Base-by-base conservation (phyloP, 2,113 vertebrate species). In the Cynocephalus volans region DNA sequence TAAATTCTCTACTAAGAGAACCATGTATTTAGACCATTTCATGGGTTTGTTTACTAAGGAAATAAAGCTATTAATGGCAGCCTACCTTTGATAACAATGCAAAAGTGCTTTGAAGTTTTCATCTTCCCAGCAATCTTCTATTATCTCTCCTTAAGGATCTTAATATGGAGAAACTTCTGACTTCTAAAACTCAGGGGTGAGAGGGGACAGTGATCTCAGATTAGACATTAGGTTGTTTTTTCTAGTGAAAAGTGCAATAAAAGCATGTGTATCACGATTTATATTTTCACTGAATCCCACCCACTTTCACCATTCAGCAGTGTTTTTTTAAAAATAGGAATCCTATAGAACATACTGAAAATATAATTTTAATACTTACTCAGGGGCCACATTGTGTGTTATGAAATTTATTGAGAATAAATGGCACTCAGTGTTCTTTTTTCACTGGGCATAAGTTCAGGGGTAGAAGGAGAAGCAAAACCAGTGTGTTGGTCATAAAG, bases 251-350 rank as follows among this genome's bases (percentile, higher is more conserved):
- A 80, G 26, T 62, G 10, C 36, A 79, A 50, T 60, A 26, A 70
- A 94, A 73, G 24, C 3, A 19, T 75, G 24, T 81, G 2, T 79
- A 33, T 80, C 50, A 58, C 36, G 93, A n/a, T 48, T 92, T 15
- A 88, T 48, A 84, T 69, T 96, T 95, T 95, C 28, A 48, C 67
- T 31, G n/a, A 91, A 77, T 60, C 11, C 11, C 67, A 85, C 18
- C 9, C 62, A 88, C 7, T 84, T 90, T 13, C 28, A 85, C 48
- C 18, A 52, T 7, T 79, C 19, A 60, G 13, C 4, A 62, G 13
- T 69, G 21, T 84, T 70, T 86, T 86, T 88, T 45, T 11, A 86
- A 95, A 95, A 72, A 9, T 19, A 31, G n/a, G 24, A 84, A 80
- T 73, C 28, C 28, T 5, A 7, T 33, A 50, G 36, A 89, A 91